Evolutionary conservation across 1,140 invertebrate species (phyloP).

Genomic region (Neomicropteryx cornuta): DNA sequence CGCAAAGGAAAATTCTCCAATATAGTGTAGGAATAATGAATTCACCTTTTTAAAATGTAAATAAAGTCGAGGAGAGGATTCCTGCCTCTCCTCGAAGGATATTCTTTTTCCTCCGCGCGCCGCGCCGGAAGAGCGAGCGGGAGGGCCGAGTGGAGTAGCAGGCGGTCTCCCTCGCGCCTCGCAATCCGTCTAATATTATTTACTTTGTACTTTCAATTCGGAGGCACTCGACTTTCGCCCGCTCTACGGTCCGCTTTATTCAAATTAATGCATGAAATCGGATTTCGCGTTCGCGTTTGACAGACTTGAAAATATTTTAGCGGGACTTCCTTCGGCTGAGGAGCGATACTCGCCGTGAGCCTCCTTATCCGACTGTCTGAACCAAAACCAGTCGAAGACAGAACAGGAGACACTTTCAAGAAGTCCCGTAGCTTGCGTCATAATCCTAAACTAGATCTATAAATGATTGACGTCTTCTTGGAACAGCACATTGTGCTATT

Average conservation of each 20-base stretch:
- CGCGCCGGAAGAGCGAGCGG: not conserved
- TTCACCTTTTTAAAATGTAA: slow-evolving; percentile 16
- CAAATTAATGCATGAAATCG: slow-evolving; percentile 18
- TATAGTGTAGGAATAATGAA: slow-evolving; percentile 13
- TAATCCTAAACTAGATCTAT: too few relatives aligned
- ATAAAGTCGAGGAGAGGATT: slow-evolving; percentile 8
- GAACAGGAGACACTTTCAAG: too few relatives aligned
- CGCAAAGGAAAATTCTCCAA: too few relatives aligned
- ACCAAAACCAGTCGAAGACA: too few relatives aligned
- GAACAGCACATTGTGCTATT: too few relatives aligned
- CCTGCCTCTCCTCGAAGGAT: not conserved
- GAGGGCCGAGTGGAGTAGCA: slow-evolving; percentile 1
- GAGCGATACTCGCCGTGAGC: not conserved
- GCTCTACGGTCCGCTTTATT: slow-evolving; percentile 15
- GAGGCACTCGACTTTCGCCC: too few relatives aligned
- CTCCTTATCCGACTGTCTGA: too few relatives aligned
- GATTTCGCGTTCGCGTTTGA: slow-evolving; percentile 16
- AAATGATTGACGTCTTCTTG: too few relatives aligned
- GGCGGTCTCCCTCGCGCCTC: slow-evolving; percentile 2
- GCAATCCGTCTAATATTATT: slow-evolving; percentile 16
- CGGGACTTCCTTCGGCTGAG: slow-evolving; percentile 1
- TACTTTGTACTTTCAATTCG: slow-evolving; percentile 10
- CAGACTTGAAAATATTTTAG: slow-evolving; percentile 12
- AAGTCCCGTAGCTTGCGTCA: too few relatives aligned
- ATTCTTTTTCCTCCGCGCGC: too few relatives aligned